These are phyloP conservation scores for Catharus fuscescens DNA, from an alignment of 2,113 vertebrate species.

Conservation along the genomic window DNA sequence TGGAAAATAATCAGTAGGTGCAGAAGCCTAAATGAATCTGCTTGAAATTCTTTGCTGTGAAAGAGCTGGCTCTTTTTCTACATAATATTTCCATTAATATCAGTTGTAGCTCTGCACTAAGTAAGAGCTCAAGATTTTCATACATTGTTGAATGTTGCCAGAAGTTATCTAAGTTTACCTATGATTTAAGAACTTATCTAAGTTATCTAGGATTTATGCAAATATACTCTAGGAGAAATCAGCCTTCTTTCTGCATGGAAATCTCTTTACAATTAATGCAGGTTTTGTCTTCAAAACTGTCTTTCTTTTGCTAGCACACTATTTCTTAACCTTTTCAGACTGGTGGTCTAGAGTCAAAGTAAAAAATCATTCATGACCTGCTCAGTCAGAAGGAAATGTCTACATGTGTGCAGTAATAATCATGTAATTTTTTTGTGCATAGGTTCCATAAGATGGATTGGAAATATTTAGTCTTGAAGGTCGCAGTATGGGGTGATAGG, in stretches of 20 bases:
- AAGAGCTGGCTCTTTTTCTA: background rate
- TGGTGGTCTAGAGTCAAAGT: background rate
- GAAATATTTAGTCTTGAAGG: background rate
- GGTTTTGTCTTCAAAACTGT: background rate
- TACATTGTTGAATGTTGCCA: background rate
- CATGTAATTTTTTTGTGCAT: background rate
- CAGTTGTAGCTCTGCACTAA: background rate
- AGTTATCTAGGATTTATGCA: slow-evolving; percentile 41
- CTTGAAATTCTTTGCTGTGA: slow-evolving; percentile 4
- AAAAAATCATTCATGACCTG: background rate
- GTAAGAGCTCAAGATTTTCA: background rate
- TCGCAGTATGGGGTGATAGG: background rate
- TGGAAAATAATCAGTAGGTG: slow-evolving; percentile 7
- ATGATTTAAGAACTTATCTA: background rate
- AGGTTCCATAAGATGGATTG: background rate
- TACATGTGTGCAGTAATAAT: background rate
- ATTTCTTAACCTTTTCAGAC: background rate
- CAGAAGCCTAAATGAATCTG: background rate
- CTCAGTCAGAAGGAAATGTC: background rate
- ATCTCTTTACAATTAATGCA: background rate
- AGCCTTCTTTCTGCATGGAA: background rate
- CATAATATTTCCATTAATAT: background rate
- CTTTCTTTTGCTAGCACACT: background rate
- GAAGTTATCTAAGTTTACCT: slow-evolving; percentile 22
- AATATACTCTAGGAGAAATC: background rate